Conservation (phyloP, 2,888 invertebrate species). For the Ochlodes sylvanus region DNA sequence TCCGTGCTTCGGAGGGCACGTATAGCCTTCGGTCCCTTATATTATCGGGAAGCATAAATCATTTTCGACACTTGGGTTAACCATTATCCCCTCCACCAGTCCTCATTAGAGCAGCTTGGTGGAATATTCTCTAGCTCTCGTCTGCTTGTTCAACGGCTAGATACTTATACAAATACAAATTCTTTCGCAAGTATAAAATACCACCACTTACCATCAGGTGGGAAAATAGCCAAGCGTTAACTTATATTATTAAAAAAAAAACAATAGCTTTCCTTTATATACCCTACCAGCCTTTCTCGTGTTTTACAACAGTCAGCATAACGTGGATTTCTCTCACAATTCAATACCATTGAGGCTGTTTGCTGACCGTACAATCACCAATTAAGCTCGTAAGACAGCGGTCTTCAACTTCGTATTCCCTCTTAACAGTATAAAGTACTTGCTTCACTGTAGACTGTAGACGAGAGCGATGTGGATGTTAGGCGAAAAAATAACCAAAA, state of each 20-base stretch:
- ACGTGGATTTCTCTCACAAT: slow-evolving; percentile 24
- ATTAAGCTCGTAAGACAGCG: slow-evolving; percentile 44
- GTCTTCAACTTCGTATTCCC: slow-evolving; percentile 26
- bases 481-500: neutral
- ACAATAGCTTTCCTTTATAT: neutral
- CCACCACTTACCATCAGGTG: no score
- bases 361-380: slow-evolving; percentile 44
- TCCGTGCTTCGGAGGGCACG: no score
- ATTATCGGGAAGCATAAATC: no score
- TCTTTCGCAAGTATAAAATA: no score
- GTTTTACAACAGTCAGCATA: slow-evolving; percentile 10
- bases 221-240: no score
- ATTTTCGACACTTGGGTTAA: no score
- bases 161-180: no score
- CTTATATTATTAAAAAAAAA: neutral
- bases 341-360: slow-evolving; percentile 32
- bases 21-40: no score
- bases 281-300: neutral
- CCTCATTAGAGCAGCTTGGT: no score
- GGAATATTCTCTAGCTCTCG: no score
- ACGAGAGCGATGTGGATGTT: neutral
- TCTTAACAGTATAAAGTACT: slow-evolving; percentile 10
- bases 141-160: no score
- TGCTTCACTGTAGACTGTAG: neutral
- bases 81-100: no score